phyloP scores from a whole-genome alignment of 1,140 invertebrate species.

The Zaprionus africanus region DNA sequence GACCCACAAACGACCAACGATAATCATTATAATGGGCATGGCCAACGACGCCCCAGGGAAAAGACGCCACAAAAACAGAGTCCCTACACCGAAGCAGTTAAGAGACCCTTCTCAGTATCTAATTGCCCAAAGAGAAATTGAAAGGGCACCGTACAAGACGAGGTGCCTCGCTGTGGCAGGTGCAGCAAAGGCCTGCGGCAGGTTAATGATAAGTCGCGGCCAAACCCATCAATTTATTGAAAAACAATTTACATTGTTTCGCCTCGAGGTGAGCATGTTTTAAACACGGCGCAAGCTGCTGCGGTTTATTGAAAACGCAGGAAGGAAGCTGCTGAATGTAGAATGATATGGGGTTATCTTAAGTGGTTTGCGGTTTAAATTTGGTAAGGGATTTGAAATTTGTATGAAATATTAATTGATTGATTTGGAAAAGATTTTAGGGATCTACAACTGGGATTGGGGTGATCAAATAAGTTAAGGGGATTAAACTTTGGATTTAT shows the following conservation, averaged over 20 bases:
- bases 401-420: not conserved
- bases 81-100: conserved; percentile 2
- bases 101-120: conserved; percentile 44
- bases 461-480: too few species aligned
- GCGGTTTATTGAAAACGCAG: conserved; percentile 34
- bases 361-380: not conserved
- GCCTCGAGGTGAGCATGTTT: conserved; percentile 17
- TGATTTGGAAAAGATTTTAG: not conserved
- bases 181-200: conserved; percentile 36
- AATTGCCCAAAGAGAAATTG: conserved; percentile 63
- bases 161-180: conserved; percentile 10
- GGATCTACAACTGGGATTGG: not conserved
- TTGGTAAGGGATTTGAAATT: not conserved
- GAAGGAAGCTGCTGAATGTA: not conserved
- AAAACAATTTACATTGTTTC: conserved; percentile 61
- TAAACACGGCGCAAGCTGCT: not conserved
- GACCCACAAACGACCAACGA: conserved; percentile 72
- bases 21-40: conserved; percentile 76
- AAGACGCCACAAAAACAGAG: not conserved
- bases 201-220: conserved; percentile 29
- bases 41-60: conserved; percentile 72
- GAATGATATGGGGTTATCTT: not conserved
- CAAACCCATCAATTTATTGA: conserved; percentile 63
- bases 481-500: too few species aligned
- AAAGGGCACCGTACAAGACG: not conserved